These are phyloP conservation scores for Meteorus cinctellus DNA, from an alignment of 2,888 invertebrate species.

Conservation along the genomic window DNA sequence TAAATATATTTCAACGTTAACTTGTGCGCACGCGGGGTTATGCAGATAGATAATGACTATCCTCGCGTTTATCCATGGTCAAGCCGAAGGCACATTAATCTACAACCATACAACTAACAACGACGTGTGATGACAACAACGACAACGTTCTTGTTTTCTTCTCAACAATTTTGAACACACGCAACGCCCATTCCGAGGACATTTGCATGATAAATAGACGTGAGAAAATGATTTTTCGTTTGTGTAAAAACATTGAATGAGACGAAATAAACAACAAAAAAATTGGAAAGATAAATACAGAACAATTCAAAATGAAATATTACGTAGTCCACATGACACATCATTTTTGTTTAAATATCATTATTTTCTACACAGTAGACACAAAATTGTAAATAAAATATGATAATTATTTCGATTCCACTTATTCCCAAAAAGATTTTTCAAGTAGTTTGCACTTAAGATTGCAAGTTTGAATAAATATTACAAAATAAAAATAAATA, in stretches of 20 bases:
- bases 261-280: not conserved
- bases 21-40: conserved; percentile 17
- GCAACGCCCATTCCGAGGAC: not conserved
- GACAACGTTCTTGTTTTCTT: conserved; percentile 29
- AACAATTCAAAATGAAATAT: no score
- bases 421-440: no score
- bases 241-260: not conserved
- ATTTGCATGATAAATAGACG: conserved; percentile 24
- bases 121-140: conserved; percentile 13
- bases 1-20: conserved; percentile 32
- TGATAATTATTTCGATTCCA: no score
- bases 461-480: no score
- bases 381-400: no score
- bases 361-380: no score
- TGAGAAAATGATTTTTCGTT: conserved; percentile 19
- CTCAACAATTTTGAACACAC: conserved; percentile 22
- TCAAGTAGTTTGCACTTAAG: no score
- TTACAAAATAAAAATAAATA: no score
- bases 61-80: conserved; percentile 30
- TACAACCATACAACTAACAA: conserved; percentile 18
- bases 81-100: conserved; percentile 33
- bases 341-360: no score
- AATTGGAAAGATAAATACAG: not conserved
- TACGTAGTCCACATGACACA: no score
- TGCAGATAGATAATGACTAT: conserved; percentile 37